phyloP scores from a whole-genome alignment of 2,113 vertebrate genomes.

The Pogonocichla stellata region DNA sequence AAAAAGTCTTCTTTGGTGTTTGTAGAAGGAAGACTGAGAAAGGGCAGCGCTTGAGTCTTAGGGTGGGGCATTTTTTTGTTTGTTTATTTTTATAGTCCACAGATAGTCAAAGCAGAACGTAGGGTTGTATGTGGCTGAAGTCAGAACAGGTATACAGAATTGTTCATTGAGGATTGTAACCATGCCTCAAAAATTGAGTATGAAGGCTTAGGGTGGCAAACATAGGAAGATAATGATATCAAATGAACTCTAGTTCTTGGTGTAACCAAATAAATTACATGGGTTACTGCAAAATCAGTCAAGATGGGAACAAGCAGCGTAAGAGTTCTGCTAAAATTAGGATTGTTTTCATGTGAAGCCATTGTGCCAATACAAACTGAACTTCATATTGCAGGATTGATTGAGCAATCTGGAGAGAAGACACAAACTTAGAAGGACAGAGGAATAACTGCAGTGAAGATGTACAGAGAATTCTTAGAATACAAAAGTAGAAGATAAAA shows the following conservation, averaged over 20 bases:
- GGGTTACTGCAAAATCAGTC: neutral
- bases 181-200: neutral
- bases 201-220: neutral
- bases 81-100: neutral
- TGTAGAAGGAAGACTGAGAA: neutral
- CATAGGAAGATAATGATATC: neutral
- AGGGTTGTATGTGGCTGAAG: neutral
- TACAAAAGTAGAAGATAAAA: neutral
- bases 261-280: neutral
- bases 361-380: neutral
- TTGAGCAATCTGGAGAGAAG: neutral
- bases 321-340: neutral
- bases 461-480: neutral
- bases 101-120: neutral
- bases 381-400: neutral
- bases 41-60: neutral
- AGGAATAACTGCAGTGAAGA: neutral
- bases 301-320: neutral
- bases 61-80: neutral
- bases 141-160: neutral
- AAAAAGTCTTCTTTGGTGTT: neutral
- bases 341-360: neutral
- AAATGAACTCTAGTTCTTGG: neutral
- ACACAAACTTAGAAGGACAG: neutral
- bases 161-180: rapidly evolving